Conservation (phyloP, 2,113 vertebrate genomes). For the Elephas maximus region DNA sequence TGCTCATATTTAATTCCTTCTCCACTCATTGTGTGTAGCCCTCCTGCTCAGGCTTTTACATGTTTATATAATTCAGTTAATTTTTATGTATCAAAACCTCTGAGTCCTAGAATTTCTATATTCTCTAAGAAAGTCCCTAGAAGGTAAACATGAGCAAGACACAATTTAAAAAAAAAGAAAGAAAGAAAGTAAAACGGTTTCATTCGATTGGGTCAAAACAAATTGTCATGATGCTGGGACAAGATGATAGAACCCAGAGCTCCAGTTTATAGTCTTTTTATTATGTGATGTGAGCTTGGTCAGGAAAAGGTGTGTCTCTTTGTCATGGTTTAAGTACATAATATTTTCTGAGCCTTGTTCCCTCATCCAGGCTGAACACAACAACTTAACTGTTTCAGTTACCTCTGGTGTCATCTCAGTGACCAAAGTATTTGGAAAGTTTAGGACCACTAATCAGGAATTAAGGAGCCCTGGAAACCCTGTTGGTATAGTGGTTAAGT, state of each 20-base stretch:
- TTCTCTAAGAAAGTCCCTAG: not conserved
- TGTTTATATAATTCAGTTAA: not conserved
- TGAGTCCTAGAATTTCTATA: not conserved
- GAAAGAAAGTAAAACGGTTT: not conserved
- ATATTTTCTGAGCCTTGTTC: not conserved
- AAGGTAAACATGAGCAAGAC: not conserved
- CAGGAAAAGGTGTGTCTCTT: not conserved
- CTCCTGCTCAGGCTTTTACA: not conserved
- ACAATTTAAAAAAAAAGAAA: not conserved
- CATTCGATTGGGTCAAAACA: not conserved
- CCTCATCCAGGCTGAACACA: not conserved
- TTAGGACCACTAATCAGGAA: not conserved
- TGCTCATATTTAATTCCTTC: not conserved
- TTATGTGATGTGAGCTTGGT: not conserved
- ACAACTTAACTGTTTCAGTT: not conserved
- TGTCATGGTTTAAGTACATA: not conserved
- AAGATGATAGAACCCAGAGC: not conserved
- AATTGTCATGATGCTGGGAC: not conserved
- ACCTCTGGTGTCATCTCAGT: not conserved
- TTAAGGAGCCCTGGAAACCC: too few relatives aligned
- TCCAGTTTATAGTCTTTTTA: not conserved
- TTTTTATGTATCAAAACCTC: not conserved
- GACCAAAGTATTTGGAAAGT: not conserved
- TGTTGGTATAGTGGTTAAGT: too few relatives aligned
- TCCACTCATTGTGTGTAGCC: not conserved